Base-by-base conservation (phyloP, 2,113 vertebrate genomes). In the Nipponia nippon region DNA sequence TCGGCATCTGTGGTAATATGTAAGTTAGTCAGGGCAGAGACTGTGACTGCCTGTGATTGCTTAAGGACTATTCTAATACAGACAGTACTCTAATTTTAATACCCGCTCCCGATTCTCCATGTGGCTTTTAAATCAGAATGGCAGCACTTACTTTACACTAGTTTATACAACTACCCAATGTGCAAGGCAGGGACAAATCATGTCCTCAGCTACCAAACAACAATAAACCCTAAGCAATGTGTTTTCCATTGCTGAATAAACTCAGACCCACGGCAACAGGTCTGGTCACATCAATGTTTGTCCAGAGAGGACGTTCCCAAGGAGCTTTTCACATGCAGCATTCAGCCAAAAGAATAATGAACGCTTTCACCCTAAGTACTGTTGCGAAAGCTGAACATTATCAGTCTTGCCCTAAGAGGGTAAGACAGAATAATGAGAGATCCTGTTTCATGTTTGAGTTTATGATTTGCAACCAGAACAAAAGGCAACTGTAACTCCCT, bases 131-230 rank as follows among this genome's bases (percentile, higher is more conserved):
- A 36, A 89, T 87, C 55, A 63, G 50, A 89, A 58, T 16, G 20
- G 36, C 38, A 90, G n/a, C 5, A 22, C 10, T 30, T 56, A 52
- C 27, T 89, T 67, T 49, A 78, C 26, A 11, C 21, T 30, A 38
- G 11, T 56, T 77, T 52, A 44, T 13, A 56, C 9, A 87, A 55
- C 22, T 5, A n/a, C 5, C 7, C 7, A 1, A 1, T 0, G 0
- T 52, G 29, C 20, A 87, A 89, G 7, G 30, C 20, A 82, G 17
- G 13, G 29, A 53, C 20, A 50, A 81, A 50, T 29, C 42, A 81
- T 55, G 47, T 27, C 52, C 34, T 79, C 65, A 38, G 44, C 11
- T 65, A 59, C 34, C 22, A 40, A 52, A 61, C 10, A 83, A 62
- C 30, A 78, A 50, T 4, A 59, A 88, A n/a, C 3, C 3, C 49